A percentile compares a stretch with the other conserved stretches of the same genome.
These are phyloP conservation scores for Cynocephalus volans DNA, from an alignment of 2,113 vertebrate genomes.

Conservation along the genomic window DNA sequence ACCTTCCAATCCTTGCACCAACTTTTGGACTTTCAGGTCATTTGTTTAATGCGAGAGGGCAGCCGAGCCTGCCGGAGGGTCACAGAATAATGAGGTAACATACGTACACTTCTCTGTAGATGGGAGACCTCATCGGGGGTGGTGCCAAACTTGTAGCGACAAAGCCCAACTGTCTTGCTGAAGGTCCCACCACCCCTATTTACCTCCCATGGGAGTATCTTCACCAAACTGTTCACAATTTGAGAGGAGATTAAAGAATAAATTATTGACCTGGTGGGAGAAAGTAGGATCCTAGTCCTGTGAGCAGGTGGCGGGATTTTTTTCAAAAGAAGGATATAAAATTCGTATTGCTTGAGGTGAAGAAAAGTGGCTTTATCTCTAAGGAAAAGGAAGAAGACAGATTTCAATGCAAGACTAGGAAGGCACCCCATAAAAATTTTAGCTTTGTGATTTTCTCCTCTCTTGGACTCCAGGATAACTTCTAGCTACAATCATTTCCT, in stretches of 20 bases:
- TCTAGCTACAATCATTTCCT: background rate
- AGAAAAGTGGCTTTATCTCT: background rate
- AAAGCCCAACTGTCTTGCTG: background rate
- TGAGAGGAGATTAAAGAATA: background rate
- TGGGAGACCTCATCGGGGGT: accelerated
- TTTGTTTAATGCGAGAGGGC: no score
- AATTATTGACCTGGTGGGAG: background rate
- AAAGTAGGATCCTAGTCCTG: background rate
- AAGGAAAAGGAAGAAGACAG: background rate
- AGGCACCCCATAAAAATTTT: background rate
- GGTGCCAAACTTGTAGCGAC: background rate
- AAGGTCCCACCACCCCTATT: no score
- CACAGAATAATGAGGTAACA: background rate
- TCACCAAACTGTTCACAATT: background rate
- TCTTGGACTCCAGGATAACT: background rate
- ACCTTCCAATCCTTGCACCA: no score
- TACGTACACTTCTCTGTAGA: background rate
- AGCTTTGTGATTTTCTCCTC: background rate
- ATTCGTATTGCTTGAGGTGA: background rate
- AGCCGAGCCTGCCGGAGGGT: background rate
- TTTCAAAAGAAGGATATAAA: background rate
- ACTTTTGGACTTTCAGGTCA: no score
- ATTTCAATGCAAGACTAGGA: background rate
- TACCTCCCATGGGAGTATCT: background rate
- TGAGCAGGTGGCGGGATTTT: background rate